Conservation (phyloP, 2,888 invertebrate genomes). For the Chrysina gloriosa region DNA sequence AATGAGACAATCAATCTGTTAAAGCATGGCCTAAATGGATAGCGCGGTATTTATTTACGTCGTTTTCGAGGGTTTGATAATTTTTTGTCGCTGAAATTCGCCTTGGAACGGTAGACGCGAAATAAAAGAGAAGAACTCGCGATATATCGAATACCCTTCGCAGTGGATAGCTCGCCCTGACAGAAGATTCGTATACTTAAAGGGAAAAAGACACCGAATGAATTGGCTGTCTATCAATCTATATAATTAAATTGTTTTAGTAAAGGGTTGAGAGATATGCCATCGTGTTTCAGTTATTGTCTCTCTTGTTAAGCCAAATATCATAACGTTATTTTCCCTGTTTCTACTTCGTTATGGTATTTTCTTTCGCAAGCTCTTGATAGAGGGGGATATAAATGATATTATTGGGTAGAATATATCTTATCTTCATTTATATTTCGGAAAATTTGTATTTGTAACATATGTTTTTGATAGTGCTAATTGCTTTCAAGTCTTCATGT, state of each 20-base stretch:
- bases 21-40: slow-evolving; percentile 34
- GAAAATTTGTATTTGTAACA: too few relatives aligned
- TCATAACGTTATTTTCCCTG: slow-evolving; percentile 18
- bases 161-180: slow-evolving; percentile 29
- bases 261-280: slow-evolving; percentile 36
- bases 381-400: too few relatives aligned
- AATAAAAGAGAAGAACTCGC: too few relatives aligned
- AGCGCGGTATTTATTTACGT: slow-evolving; percentile 3
- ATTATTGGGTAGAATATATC: too few relatives aligned
- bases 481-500: too few relatives aligned
- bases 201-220: slow-evolving; percentile 65
- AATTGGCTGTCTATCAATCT: slow-evolving; percentile 67
- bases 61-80: slow-evolving; percentile 6
- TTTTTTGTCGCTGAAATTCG: neutral
- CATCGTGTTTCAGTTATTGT: neutral
- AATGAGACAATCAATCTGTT: slow-evolving; percentile 41
- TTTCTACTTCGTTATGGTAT: neutral
- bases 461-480: too few relatives aligned
- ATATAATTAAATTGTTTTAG: slow-evolving; percentile 66
- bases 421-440: too few relatives aligned
- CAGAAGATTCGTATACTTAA: slow-evolving; percentile 54
- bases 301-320: slow-evolving; percentile 13
- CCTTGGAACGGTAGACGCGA: too few relatives aligned
- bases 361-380: too few relatives aligned
- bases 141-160: slow-evolving; percentile 34